Base-by-base conservation (phyloP, 2,113 vertebrate genomes). In the Saccopteryx leptura region DNA sequence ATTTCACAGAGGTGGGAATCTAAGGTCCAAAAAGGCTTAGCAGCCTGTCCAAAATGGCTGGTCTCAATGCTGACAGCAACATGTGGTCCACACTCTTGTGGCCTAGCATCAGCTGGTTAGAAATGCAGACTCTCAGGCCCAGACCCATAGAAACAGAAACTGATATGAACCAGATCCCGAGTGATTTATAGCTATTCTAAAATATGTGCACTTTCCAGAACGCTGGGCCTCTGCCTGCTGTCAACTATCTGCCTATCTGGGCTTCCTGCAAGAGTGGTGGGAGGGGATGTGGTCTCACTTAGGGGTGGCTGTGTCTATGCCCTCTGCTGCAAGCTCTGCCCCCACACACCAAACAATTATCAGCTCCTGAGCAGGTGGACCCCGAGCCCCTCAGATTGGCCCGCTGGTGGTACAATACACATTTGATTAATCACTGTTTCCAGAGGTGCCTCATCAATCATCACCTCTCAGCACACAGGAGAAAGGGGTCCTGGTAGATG, bases 401-500 rank as follows among this genome's bases (percentile, higher is more conserved):
- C 88, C 33, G 1, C n/a, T 1, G 21, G 52, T 0, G 3, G 0
- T 11, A 88, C 87, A 91, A 88, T 0, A 0, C 6, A 21, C 4
- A 0, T 75, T 91, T 97, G 98, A 96, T 95, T 98, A 97, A 97
- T 95, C 92, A 87, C 97, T 52, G 58, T 81, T 97, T 93, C 90
- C 93, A 2, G 0, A 93, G 85, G 94, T 52, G 3, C 91, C 28
- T 96, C 97, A 98, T 97, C 98, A 97, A 97, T 78, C 96, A 96
- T 76, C 85, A 95, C 96, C 92, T 94, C 58, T 48, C 71, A 95
- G 85, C 69, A 63, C 0, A 1, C 72, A 75, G 87, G 63, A 96
- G 93, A 95, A 96, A 91, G 33, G 28, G n/a, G 85, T 96, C n/a
- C 18, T 0, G 0, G 65, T 28, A 74, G 54, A 97, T 63, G 92